Conservation (phyloP, 2,888 invertebrate genomes). For the Minunthozetes semirufus region DNA sequence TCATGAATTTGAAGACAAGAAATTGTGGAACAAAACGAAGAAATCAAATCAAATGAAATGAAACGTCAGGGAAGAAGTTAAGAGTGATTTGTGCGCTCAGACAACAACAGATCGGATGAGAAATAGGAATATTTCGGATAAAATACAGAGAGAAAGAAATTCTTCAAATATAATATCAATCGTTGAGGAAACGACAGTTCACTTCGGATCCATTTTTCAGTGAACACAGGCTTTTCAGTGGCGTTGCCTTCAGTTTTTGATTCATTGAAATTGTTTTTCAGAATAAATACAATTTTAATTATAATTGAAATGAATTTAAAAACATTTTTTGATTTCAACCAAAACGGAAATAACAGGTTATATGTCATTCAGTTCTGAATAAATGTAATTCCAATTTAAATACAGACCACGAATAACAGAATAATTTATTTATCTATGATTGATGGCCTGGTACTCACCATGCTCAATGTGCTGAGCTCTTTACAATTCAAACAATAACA, state of each 20-base stretch:
- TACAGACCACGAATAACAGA: slow-evolving; percentile 6
- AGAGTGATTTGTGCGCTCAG: neutral
- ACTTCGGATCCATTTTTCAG: neutral
- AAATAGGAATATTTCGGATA: neutral
- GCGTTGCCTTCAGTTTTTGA: neutral
- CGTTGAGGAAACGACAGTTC: neutral
- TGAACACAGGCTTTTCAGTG: neutral
- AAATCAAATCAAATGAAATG: slow-evolving; percentile 2
- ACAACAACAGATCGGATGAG: neutral
- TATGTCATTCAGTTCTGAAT: neutral
- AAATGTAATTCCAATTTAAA: slow-evolving; percentile 8
- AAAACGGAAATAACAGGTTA: slow-evolving; percentile 9
- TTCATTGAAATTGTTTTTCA: neutral
- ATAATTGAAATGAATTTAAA: neutral
- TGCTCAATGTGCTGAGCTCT: neutral
- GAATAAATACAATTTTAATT: neutral
- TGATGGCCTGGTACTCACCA: neutral
- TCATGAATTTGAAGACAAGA: no score
- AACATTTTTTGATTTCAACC: neutral
- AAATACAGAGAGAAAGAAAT: neutral
- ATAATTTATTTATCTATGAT: neutral
- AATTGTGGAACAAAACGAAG: neutral
- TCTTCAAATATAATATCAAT: slow-evolving; percentile 1
- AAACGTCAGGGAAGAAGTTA: neutral
- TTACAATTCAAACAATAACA: slow-evolving; percentile 1